Base-by-base conservation (phyloP, 1,140 invertebrate species). In the Aculops lycopersici region DNA sequence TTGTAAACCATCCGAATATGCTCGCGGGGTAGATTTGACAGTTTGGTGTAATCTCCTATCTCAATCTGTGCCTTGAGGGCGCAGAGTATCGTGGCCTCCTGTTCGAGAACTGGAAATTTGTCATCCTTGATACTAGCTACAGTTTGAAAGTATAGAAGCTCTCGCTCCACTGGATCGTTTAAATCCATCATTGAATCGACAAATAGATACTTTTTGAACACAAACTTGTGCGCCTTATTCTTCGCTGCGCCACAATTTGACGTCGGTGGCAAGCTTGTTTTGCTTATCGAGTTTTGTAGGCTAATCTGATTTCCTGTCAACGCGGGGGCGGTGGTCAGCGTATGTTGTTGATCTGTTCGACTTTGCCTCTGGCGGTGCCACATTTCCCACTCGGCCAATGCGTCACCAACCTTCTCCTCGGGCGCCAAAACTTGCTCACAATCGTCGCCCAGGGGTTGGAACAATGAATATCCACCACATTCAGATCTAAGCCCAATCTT, bases 131-230 rank as follows among this genome's bases (percentile, higher is more conserved):
- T 65, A 51, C 75, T 72, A 51, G 84, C 76, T 36, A 90, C 59
- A 20, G 86, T 72, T 61, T 94, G 84, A 60, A 90, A 79, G 58
- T 88, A 88, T n/a, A 94, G 55, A 17, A 94, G 59, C 57, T 92
- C 81, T 56, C 88, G 84, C 58, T 92, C 84, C 1, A 90, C 78
- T 0, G 72, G 71, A 58, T 83, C 77, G 41, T 68, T 70, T 46
- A 70, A 59, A 56, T 77, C 77, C 54, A 80, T 71, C 52, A 67
- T 86, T 44, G 68, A 69, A 59, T 71, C 77, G 48, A 74, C 65
- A 60, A 90, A 86, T 38, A 94, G 57, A 50, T 88, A 80, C 63
- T 94, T 94, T 61, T 60, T 61, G 44, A 62, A 62, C 17, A 59
- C 44, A 36, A 62, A 52, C 40, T 51, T 55, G 39, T 59, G 46